Base-by-base conservation (phyloP, 2,797 vertebrate genomes). In the Remorina albescens region DNA sequence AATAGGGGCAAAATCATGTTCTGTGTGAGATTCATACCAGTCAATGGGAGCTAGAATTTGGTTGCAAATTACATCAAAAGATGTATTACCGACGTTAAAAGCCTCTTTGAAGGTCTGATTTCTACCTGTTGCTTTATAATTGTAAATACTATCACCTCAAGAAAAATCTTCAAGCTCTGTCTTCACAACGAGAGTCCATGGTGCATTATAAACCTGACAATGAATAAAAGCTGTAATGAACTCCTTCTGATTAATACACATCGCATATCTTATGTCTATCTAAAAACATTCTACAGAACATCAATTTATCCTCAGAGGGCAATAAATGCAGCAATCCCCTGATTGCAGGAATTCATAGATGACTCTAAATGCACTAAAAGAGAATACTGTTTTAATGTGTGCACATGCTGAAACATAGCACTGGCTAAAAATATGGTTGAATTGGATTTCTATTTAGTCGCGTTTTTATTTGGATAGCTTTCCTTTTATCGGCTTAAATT, bases 21-120 rank as follows among this genome's bases (percentile, higher is more conserved):
- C 28, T 74, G 62, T 70, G 54, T 54, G 23, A 60, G 76, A 80
- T 76, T 70, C 59, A 51, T 62, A 80, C 34, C 23, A 37, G 72
- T 81, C 56, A 49, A 62, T 58, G 23, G 19, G 81, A 74, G 41
- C 50, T 72, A 30, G 54, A 47, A 28, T 84, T 74, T 74, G 47
- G 63, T 49, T 47, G 74, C 25, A 74, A 66, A 68, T 79, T 34
- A 37, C 71, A 74, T 78, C 25, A 46, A 54, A 66, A 81, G 76
- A 85, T 67, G 36, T 46, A 79, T 84, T 71, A 30, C 46, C 0
- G 6, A 68, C 46, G 76, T 83, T 85, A 77, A 86, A 85, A 80
- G 68, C 39, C 67, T 36, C 67, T 87, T 67, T 76, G 37, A 46
- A 19, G 10, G 59, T 85, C 2, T 61, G 46, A 54, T 83, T 82